These are phyloP conservation scores for Anser brachyrhynchus DNA, from an alignment of 2,113 vertebrate genomes.

Conservation along the genomic window DNA sequence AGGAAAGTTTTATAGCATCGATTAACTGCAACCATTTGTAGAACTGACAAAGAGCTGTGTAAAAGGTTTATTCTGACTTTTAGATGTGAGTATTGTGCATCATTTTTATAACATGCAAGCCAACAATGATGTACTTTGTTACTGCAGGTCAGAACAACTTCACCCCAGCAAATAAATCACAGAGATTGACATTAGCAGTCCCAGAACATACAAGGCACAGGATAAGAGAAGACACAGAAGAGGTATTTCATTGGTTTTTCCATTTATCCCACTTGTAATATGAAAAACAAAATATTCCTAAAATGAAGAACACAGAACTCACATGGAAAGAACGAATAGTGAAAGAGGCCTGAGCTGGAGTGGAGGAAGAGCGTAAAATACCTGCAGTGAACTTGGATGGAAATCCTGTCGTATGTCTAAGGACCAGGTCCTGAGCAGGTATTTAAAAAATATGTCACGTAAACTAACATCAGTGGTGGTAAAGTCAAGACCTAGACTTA, in stretches of 20 bases:
- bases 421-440: not conserved
- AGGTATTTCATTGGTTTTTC: not conserved
- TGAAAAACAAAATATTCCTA: not conserved
- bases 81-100: slow-evolving; percentile 64
- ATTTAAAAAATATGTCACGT: not conserved
- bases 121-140: slow-evolving; percentile 59
- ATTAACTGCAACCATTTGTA: slow-evolving; percentile 68
- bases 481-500: not conserved
- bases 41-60: slow-evolving; percentile 49
- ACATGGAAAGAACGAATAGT: not conserved
- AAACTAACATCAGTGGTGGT: not conserved
- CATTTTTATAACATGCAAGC: slow-evolving; percentile 69
- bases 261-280: not conserved
- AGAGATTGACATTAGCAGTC: slow-evolving; percentile 14
- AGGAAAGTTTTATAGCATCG: slow-evolving; percentile 68
- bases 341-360: not conserved
- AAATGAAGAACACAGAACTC: not conserved
- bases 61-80: slow-evolving; percentile 66
- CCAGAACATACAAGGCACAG: slow-evolving; percentile 6
- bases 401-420: not conserved
- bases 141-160: slow-evolving; percentile 62
- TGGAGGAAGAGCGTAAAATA: not conserved
- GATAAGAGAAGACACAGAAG: not conserved
- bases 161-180: slow-evolving; percentile 46
- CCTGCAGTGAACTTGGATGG: not conserved